phyloP scores from a whole-genome alignment of 2,113 vertebrate species.

The Gymnarchus niloticus region DNA sequence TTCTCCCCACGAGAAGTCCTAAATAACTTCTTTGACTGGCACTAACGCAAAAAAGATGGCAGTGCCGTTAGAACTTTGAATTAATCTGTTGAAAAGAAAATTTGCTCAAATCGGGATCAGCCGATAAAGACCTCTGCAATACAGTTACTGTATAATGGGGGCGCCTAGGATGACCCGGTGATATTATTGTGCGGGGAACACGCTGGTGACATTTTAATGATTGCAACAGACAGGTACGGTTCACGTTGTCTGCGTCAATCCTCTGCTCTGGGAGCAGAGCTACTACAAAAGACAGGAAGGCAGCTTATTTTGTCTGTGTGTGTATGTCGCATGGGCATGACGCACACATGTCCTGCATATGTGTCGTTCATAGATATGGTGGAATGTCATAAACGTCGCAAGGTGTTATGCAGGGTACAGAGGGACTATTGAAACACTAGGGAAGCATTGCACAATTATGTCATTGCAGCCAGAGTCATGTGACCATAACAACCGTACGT shows the following conservation, averaged over 20 bases:
- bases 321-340: too few relatives aligned
- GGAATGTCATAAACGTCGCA: not conserved
- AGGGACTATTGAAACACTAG: not conserved
- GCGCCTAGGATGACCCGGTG: constrained; percentile 3
- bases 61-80: constrained; percentile 35
- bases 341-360: not conserved
- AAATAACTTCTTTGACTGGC: constrained; percentile 42
- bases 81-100: constrained; percentile 29
- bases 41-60: constrained; percentile 36
- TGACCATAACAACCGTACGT: not conserved
- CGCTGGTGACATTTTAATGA: constrained; percentile 25
- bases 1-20: constrained; percentile 33
- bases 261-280: not conserved
- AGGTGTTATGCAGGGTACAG: not conserved
- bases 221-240: not conserved
- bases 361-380: not conserved
- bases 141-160: constrained; percentile 15
- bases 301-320: not conserved
- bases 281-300: not conserved
- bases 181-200: constrained; percentile 22
- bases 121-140: constrained; percentile 19
- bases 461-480: not conserved
- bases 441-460: not conserved
- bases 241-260: not conserved
- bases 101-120: constrained; percentile 23